Evolutionary conservation across 2,888 invertebrate genomes (phyloP).

Genomic region (Sarcophaga caerulescens): DNA sequence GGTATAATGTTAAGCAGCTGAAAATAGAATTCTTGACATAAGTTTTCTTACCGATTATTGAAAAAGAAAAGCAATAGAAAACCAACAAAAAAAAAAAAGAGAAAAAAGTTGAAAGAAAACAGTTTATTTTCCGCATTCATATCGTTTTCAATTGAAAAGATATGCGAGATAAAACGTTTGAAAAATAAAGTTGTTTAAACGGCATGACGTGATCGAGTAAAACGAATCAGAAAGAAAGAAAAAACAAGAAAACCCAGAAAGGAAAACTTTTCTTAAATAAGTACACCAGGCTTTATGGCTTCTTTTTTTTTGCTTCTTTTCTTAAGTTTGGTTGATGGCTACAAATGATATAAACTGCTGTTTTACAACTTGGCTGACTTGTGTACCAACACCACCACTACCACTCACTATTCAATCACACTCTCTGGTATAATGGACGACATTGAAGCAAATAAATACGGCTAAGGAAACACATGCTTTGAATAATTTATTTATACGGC

Average conservation of each 20-base stretch:
- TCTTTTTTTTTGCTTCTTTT: slow-evolving; percentile 7
- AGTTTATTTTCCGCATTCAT: slow-evolving; percentile 46
- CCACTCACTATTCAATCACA: slow-evolving; percentile 59
- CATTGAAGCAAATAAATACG: slow-evolving; percentile 37
- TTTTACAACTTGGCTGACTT: slow-evolving; percentile 44
- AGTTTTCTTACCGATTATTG: not conserved
- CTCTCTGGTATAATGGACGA: not conserved
- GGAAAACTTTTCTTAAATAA: slow-evolving; percentile 48
- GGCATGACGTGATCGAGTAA: slow-evolving; percentile 47
- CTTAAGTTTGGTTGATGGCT: not conserved
- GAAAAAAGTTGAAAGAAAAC: slow-evolving; percentile 20
- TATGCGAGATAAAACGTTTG: slow-evolving; percentile 49
- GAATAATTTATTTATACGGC: slow-evolving; percentile 79
- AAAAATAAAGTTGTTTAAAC: slow-evolving; percentile 63
- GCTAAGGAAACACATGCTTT: slow-evolving; percentile 77
- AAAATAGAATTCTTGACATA: not conserved
- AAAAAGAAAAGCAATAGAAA: not conserved
- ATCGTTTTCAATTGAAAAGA: slow-evolving; percentile 53
- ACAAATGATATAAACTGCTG: slow-evolving; percentile 29
- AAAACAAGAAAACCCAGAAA: slow-evolving; percentile 1
- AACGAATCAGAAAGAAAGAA: slow-evolving; percentile 3
- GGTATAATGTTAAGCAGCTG: not conserved
- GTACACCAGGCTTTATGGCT: not conserved
- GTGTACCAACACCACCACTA: not conserved
- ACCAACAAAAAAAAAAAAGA: no score